Evolutionary conservation across 1,140 invertebrate species (phyloP).

Genomic region (Heliconius nattereri): DNA sequence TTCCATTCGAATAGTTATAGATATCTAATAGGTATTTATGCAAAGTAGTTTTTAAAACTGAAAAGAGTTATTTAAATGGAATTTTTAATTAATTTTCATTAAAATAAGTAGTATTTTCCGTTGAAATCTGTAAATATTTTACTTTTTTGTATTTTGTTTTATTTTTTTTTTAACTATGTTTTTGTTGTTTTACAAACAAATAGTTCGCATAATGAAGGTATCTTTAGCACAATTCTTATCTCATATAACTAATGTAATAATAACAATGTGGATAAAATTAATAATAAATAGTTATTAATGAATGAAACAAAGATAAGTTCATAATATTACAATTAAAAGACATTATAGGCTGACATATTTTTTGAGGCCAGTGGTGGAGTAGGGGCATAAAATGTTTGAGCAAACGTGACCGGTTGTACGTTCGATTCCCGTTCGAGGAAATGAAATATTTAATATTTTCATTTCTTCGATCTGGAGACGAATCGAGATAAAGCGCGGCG

Average conservation of each 20-base stretch:
- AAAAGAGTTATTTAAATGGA: neutral
- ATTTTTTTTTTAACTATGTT: neutral
- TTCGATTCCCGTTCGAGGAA: no score
- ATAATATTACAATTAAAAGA: no score
- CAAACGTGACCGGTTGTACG: no score
- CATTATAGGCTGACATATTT: no score
- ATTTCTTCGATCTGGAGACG: no score
- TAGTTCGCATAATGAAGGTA: neutral
- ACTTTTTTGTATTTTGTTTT: neutral
- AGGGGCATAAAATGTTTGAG: no score
- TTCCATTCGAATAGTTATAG: conserved; percentile 12
- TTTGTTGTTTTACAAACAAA: neutral
- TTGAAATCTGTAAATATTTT: neutral
- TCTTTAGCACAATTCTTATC: neutral
- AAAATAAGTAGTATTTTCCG: neutral
- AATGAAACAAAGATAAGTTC: neutral
- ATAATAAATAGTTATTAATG: neutral
- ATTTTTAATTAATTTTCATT: neutral
- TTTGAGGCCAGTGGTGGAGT: no score
- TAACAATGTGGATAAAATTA: neutral
- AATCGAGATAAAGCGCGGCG: no score
- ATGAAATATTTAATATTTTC: no score
- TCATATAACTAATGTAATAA: neutral
- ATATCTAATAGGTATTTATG: conserved; percentile 12
- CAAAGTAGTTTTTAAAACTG: neutral